Evolutionary conservation across 2,113 vertebrate species (phyloP).

Genomic region (Penelope pileata): DNA sequence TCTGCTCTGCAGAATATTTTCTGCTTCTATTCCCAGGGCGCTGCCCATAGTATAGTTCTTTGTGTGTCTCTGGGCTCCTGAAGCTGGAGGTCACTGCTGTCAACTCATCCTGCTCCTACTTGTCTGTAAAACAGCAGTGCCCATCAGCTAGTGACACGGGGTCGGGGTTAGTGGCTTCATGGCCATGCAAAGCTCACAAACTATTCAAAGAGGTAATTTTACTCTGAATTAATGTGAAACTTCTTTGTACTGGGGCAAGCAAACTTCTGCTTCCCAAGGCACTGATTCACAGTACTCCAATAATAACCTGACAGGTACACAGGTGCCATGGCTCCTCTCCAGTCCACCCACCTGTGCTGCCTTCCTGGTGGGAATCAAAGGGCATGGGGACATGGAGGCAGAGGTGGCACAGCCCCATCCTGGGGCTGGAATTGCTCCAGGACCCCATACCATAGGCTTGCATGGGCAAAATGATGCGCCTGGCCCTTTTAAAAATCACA

Average conservation of each 20-base stretch:
- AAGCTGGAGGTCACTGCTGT: neutral
- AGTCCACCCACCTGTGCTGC: neutral
- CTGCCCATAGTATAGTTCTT: neutral
- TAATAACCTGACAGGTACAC: neutral
- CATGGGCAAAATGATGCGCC: accelerated
- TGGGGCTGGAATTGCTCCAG: neutral
- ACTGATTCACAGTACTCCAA: neutral
- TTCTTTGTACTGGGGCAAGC: neutral
- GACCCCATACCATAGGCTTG: neutral
- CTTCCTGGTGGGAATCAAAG: neutral
- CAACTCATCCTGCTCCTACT: neutral
- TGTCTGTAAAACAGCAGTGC: neutral
- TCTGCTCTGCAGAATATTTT: neutral
- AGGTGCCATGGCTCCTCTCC: neutral
- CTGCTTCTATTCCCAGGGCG: neutral
- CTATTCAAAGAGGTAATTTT: neutral
- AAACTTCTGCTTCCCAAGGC: neutral
- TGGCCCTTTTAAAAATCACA: neutral
- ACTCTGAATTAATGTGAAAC: neutral
- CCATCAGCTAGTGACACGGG: neutral
- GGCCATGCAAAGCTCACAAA: neutral
- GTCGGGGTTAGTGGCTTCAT: neutral
- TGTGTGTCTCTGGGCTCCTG: neutral
- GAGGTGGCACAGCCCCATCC: neutral
- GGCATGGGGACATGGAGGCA: neutral